phyloP scores from a whole-genome alignment of 1,140 invertebrate species.

The Drosophila mauritiana region DNA sequence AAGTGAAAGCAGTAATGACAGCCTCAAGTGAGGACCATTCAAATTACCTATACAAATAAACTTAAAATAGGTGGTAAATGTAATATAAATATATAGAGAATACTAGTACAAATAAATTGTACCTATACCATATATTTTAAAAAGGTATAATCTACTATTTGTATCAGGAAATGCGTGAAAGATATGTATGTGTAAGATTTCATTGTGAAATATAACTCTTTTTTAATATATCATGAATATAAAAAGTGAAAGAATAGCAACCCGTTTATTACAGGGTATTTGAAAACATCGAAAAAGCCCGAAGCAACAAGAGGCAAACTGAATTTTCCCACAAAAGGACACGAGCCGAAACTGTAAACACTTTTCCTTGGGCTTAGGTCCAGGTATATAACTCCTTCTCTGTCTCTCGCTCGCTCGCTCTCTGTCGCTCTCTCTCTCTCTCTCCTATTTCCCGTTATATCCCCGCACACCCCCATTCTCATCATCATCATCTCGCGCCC shows the following conservation, averaged over 20 bases:
- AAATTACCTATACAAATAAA: too few relatives aligned
- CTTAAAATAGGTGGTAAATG: too few relatives aligned
- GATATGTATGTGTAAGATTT: too few relatives aligned
- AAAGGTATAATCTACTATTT: too few relatives aligned
- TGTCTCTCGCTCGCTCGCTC: neutral
- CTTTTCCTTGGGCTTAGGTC: constrained; percentile 39
- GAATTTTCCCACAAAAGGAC: constrained; percentile 38
- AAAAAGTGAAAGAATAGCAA: too few relatives aligned
- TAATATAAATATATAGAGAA: too few relatives aligned
- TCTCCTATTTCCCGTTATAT: neutral
- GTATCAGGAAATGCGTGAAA: too few relatives aligned
- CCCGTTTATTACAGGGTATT: neutral
- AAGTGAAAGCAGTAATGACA: constrained; percentile 20
- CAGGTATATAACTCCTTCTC: constrained; percentile 15
- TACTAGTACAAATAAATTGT: too few relatives aligned
- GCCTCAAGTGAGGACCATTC: neutral
- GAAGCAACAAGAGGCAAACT: constrained; percentile 17
- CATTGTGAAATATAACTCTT: too few relatives aligned
- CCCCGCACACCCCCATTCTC: neutral
- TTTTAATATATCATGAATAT: too few relatives aligned
- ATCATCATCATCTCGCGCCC: constrained; percentile 19
- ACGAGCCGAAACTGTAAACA: constrained; percentile 39
- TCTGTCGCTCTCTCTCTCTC: constrained; percentile 3
- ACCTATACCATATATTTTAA: too few relatives aligned
- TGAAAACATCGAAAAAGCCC: constrained; percentile 6